phyloP scores from a whole-genome alignment of 1,140 invertebrate genomes.

The Sipha flava region DNA sequence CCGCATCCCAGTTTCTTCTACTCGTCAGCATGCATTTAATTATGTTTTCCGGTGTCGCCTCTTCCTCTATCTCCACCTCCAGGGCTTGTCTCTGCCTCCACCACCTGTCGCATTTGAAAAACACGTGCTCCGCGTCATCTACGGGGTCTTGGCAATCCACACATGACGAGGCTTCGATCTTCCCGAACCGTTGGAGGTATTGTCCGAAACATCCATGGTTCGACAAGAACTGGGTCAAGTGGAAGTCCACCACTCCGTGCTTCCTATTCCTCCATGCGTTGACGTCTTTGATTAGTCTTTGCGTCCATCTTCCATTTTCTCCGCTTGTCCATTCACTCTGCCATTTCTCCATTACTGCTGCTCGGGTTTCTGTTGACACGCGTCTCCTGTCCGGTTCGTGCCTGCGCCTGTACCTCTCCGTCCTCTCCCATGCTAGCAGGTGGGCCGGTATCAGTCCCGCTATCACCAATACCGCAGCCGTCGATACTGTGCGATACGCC shows the following conservation, averaged over 20 bases:
- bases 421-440: neutral
- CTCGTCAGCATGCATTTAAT: neutral
- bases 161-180: slow-evolving; percentile 13
- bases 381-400: neutral
- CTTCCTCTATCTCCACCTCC: neutral
- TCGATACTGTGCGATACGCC: neutral
- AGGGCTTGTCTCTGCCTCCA: neutral
- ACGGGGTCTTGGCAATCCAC: slow-evolving; percentile 22
- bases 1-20: neutral
- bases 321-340: neutral
- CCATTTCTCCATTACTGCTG: neutral
- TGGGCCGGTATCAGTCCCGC: neutral
- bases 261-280: slow-evolving; percentile 30
- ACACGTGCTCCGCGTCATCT: slow-evolving; percentile 39
- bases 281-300: slow-evolving; percentile 34
- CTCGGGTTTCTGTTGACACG: neutral
- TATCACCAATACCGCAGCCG: neutral
- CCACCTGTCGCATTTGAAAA: slow-evolving; percentile 36
- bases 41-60: neutral
- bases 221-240: slow-evolving; percentile 39
- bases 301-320: slow-evolving; percentile 34
- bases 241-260: slow-evolving; percentile 36
- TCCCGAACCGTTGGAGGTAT: slow-evolving; percentile 38
- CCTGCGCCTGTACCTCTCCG: neutral
- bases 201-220: slow-evolving; percentile 43